A percentile compares a stretch with the other conserved stretches of the same genome.
Conservation (phyloP, 53 echinoderm and acorn worm species). For the Paelopatides confundens region DNA sequence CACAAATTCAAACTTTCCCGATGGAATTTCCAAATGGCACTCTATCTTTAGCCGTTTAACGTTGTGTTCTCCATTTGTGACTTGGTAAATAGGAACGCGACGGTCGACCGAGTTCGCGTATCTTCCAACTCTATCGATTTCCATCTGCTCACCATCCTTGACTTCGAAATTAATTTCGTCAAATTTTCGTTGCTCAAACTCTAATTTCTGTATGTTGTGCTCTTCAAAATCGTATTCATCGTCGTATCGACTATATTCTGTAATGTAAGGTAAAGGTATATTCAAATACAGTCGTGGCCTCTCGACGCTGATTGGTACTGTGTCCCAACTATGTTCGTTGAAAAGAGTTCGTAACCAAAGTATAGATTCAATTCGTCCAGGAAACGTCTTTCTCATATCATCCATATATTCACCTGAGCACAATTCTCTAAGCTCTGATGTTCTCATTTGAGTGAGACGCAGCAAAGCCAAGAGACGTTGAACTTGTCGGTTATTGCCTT, state of each 20-base stretch:
- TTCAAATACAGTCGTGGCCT: too few species aligned
- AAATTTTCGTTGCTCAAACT: too few species aligned
- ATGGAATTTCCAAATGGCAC: not conserved
- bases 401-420: too few species aligned
- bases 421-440: not conserved
- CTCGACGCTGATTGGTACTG: too few species aligned
- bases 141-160: not conserved
- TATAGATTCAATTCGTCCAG: not conserved
- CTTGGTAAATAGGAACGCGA: not conserved
- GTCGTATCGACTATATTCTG: not conserved
- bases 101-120: not conserved
- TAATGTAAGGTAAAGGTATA: not conserved
- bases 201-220: too few species aligned
- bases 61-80: not conserved
- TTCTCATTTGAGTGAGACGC: too few species aligned
- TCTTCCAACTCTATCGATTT: too few species aligned
- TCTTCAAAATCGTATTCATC: too few species aligned
- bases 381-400: not conserved
- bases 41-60: not conserved
- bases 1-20: not conserved
- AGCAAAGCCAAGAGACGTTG: constrained; percentile 9
- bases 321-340: not conserved
- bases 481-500: not conserved
- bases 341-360: not conserved
- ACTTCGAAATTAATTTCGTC: too few species aligned